Conservation (phyloP, 2,888 invertebrate genomes). For the Lithophane ornitopus region DNA sequence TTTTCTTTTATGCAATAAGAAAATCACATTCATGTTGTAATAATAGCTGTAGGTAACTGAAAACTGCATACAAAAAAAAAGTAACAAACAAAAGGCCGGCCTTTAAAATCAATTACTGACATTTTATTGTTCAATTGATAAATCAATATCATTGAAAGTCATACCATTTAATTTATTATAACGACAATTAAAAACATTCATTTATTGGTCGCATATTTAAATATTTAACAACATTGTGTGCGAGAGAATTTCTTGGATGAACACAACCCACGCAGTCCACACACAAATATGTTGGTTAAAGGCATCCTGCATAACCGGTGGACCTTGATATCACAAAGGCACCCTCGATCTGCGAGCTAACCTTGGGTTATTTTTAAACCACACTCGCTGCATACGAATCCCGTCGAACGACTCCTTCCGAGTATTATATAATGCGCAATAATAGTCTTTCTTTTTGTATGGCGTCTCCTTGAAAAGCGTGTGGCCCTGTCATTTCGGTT, state of each 20-base stretch:
- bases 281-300: conserved; percentile 75
- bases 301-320: conserved; percentile 87
- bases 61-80: neutral
- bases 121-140: conserved; percentile 37
- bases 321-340: conserved; percentile 89
- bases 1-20: neutral
- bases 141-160: conserved; percentile 49
- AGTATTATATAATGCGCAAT: conserved; percentile 90
- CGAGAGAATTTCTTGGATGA: conserved; percentile 50
- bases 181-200: conserved; percentile 21
- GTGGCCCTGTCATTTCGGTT: conserved; percentile 89
- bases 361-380: conserved; percentile 90
- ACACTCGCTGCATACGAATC: conserved; percentile 85
- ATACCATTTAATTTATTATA: conserved; percentile 28
- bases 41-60: too few species aligned
- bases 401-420: conserved; percentile 87
- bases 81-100: conserved; percentile 28
- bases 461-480: conserved; percentile 84
- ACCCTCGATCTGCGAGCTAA: conserved; percentile 85
- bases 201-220: conserved; percentile 21
- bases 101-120: conserved; percentile 37
- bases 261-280: conserved; percentile 72
- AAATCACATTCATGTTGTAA: too few species aligned
- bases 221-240: conserved; percentile 34
- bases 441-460: conserved; percentile 85